Evolutionary conservation across 2,888 invertebrate genomes (phyloP), one percentile per base, ranked within the genome.

Genomic region (Andrena hattorfiana): DNA sequence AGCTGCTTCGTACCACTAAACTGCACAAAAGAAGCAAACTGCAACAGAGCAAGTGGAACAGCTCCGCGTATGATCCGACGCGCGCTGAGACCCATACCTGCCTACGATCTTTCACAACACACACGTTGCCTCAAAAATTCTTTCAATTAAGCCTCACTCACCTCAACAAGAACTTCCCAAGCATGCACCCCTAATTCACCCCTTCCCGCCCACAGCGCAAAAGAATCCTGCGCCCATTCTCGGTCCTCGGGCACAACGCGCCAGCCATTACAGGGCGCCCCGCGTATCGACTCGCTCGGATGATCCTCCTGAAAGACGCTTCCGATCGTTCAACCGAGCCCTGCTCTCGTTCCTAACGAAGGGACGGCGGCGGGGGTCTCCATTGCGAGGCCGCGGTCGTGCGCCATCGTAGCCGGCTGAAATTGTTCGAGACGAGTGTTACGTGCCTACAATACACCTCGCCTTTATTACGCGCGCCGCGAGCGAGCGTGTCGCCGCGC

Each of bases 401-500:
- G 16, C 13, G n/a, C 35, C 42, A 0, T 28, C 13, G 35, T 56
- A 30, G 28, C 62, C 42, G 42, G 48, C n/a, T 59, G 56, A 13
- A 73, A 73, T 77, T 59, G 74, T 64, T 59, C 23, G 28, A 35
- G 49, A 20, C 30, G 42, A 73, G 32, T 32, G 64, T 64, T 32
- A 64, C 30, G 30, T 59, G 42, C 35, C 54, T n/a, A 20, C 16
- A 28, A 10, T 35, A 62, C 10, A 51, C 13, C 28, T 10, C n/a
- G 16, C 20, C 32, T 63, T 78, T 78, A 77, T 72, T 78, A 56
- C 56, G n/a, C 48, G 20, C 48, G 6, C 13, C 23, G 20, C 69
- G 66, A 81, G 64, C 35, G 60, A 62, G 32, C 48, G 74, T 35
- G 63, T 56, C 79, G 68, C 67, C 56, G 66, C 35, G 59, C 59